Conservation (phyloP, 2,888 invertebrate species). For the Euspilapteryx auroguttella region DNA sequence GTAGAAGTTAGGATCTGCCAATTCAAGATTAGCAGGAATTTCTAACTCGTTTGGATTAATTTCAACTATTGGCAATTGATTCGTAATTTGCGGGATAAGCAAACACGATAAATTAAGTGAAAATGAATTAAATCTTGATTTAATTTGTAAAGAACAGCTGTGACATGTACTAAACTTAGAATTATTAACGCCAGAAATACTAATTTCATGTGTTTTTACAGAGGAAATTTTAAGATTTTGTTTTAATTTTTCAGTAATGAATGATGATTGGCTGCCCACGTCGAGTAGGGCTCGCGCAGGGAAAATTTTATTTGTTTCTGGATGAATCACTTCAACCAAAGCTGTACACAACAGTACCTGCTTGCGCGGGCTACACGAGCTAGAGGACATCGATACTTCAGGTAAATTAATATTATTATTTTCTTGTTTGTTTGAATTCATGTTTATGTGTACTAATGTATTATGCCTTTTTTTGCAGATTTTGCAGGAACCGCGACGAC, state of each 20-base stretch:
- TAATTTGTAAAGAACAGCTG: conserved; percentile 3
- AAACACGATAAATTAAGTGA: conserved; percentile 3
- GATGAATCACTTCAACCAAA: neutral
- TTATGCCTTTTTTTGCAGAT: conserved; percentile 5
- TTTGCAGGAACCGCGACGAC: conserved; percentile 4
- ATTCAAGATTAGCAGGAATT: conserved; percentile 4
- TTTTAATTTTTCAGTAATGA: conserved; percentile 3
- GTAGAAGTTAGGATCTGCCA: conserved; percentile 9
- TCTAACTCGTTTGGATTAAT: conserved; percentile 2
- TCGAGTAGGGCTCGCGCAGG: neutral
- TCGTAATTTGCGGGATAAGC: conserved; percentile 6
- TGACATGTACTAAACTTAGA: conserved; percentile 2
- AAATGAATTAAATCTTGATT: conserved; percentile 2
- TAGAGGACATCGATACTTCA: neutral
- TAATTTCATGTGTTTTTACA: too few species aligned
- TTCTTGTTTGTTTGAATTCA: too few species aligned
- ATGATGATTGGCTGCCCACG: conserved; percentile 2
- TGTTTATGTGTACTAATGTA: conserved; percentile 6
- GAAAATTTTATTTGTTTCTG: neutral
- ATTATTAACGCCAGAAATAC: conserved; percentile 5
- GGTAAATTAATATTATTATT: neutral
- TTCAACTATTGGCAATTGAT: conserved; percentile 2
- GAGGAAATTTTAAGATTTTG: too few species aligned
- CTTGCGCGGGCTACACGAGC: neutral
- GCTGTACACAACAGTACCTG: neutral